Percentiles rank a stretch among this genome's conserved stretches.
phyloP scores from a whole-genome alignment of 2,888 invertebrate species.

The Mactromeris polynyma region DNA sequence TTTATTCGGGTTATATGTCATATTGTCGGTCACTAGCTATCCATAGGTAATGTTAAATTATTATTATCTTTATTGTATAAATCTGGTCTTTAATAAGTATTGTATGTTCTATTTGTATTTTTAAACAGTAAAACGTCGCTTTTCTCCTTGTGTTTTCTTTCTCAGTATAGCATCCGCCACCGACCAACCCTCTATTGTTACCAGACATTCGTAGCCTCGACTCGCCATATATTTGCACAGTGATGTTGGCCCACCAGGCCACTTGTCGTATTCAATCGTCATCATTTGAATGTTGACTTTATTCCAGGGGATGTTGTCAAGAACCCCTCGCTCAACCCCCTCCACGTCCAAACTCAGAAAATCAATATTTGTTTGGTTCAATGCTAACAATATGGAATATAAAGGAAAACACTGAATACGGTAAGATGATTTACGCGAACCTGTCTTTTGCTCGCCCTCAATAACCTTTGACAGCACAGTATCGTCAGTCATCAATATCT shows the following conservation, averaged over 20 bases:
- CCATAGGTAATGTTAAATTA: no score
- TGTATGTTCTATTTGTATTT: no score
- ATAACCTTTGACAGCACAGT: neutral
- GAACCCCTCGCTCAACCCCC: neutral
- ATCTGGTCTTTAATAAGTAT: no score
- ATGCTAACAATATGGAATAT: slow-evolving; percentile 17
- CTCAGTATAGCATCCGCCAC: neutral
- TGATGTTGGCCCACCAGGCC: neutral
- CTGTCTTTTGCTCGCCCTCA: neutral
- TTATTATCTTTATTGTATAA: no score
- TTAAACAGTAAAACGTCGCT: no score
- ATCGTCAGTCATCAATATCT: neutral
- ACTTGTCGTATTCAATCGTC: slow-evolving; percentile 13
- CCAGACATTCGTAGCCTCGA: neutral
- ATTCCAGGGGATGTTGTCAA: slow-evolving; percentile 16
- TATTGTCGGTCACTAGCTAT: no score
- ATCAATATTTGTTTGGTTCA: slow-evolving; percentile 5
- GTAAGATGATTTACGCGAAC: neutral
- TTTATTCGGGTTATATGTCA: no score
- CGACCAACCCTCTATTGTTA: neutral
- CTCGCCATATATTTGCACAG: neutral
- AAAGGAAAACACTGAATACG: slow-evolving; percentile 23
- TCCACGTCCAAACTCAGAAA: slow-evolving; percentile 28
- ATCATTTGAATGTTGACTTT: slow-evolving; percentile 15
- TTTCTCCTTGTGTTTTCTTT: neutral